Percentiles rank a stretch among this genome's conserved stretches.
phyloP scores from a whole-genome alignment of 2,888 invertebrate genomes.

The Pollenia labialis region DNA sequence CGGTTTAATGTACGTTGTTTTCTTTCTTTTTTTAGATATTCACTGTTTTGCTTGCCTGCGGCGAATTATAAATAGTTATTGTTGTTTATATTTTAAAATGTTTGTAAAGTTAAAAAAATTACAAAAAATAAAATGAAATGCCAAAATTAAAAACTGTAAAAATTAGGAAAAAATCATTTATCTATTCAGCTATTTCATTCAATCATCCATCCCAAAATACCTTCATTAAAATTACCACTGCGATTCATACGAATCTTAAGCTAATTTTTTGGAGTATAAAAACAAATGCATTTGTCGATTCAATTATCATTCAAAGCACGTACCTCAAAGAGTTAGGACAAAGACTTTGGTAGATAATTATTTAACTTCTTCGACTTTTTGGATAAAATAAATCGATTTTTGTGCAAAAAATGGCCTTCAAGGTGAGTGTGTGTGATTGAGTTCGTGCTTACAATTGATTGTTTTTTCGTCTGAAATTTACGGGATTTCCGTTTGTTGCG shows the following conservation, averaged over 20 bases:
- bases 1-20: background rate
- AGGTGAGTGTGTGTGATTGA: constrained; percentile 76
- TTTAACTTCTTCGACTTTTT: constrained; percentile 58
- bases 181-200: constrained; percentile 31
- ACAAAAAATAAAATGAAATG: constrained; percentile 65
- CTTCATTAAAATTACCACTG: background rate
- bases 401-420: constrained; percentile 79
- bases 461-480: constrained; percentile 10
- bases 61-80: constrained; percentile 57
- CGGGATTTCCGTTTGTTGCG: constrained; percentile 19
- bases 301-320: constrained; percentile 81
- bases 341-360: constrained; percentile 68
- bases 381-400: constrained; percentile 55
- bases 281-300: constrained; percentile 76
- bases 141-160: constrained; percentile 52
- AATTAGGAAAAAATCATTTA: constrained; percentile 18
- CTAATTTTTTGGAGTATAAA: constrained; percentile 78
- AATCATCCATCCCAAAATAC: constrained; percentile 19
- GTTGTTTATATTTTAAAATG: background rate
- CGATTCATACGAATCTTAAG: background rate
- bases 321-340: constrained; percentile 78
- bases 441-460: background rate
- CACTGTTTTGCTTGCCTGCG: constrained; percentile 49
- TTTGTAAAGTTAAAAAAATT: background rate
- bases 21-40: constrained; percentile 17